These are phyloP conservation scores for Camponotus fellah DNA, from an alignment of 2,888 invertebrate genomes.

Conservation along the genomic window DNA sequence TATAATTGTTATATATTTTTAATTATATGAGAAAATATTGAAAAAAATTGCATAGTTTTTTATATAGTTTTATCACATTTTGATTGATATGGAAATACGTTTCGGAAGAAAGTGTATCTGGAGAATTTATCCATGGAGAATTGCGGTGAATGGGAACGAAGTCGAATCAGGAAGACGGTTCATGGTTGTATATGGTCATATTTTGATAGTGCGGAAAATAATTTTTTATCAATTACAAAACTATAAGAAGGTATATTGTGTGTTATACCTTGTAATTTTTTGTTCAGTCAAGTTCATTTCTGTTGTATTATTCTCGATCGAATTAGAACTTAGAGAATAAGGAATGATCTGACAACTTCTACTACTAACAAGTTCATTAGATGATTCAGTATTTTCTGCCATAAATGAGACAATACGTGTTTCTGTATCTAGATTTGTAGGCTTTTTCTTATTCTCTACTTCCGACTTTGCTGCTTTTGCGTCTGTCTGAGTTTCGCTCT, in stretches of 20 bases:
- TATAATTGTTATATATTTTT: neutral
- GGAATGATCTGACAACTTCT: constrained; percentile 77
- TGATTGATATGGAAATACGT: neutral
- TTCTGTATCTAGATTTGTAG: constrained; percentile 56
- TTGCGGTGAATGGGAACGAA: neutral
- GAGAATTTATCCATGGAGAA: constrained; percentile 11
- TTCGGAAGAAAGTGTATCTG: constrained; percentile 1
- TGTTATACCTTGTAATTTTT: constrained; percentile 74
- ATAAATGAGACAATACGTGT: constrained; percentile 59
- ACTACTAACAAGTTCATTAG: constrained; percentile 59
- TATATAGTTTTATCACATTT: neutral
- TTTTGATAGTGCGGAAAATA: neutral
- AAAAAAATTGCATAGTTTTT: constrained; percentile 10
- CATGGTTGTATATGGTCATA: neutral
- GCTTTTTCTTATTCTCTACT: constrained; percentile 69
- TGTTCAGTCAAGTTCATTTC: constrained; percentile 74
- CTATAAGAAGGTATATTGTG: neutral
- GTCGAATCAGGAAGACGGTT: neutral
- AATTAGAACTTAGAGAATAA: constrained; percentile 68
- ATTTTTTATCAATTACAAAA: neutral
- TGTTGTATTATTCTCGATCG: constrained; percentile 72
- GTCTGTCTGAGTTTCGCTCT: constrained; percentile 76
- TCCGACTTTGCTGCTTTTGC: constrained; percentile 70
- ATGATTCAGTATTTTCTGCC: constrained; percentile 63
- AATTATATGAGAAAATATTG: neutral